Percentiles rank a stretch among this genome's conserved stretches.
phyloP scores from a whole-genome alignment of 2,888 invertebrate species.

The Drosophila mayaguana region DNA sequence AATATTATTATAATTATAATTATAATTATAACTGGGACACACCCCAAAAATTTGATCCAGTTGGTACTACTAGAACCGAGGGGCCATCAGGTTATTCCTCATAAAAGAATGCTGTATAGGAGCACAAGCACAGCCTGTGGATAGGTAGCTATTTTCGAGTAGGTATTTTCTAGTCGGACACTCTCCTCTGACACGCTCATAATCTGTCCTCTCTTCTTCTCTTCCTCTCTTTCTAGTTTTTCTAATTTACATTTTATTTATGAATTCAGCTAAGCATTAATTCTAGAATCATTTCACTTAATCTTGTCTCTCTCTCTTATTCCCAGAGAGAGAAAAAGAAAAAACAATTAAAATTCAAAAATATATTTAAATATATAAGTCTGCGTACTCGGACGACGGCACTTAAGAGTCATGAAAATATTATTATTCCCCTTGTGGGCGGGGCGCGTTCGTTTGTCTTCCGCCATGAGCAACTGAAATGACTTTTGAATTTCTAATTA shows the following conservation, averaged over 20 bases:
- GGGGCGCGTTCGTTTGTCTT: not conserved
- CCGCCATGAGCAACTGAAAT: slow-evolving; percentile 29
- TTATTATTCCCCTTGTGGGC: slow-evolving; percentile 39
- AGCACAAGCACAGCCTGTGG: not conserved
- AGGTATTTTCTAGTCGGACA: not conserved
- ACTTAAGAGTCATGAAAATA: slow-evolving; percentile 68
- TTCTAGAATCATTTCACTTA: not conserved
- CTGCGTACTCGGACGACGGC: slow-evolving; percentile 22
- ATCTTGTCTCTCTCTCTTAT: too few relatives aligned
- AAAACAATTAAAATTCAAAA: slow-evolving; percentile 39
- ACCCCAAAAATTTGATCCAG: not conserved
- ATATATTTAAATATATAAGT: slow-evolving; percentile 51
- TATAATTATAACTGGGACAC: too few relatives aligned
- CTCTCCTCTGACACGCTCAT: not conserved
- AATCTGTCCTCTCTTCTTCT: not conserved
- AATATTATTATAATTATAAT: too few relatives aligned
- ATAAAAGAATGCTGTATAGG: too few relatives aligned
- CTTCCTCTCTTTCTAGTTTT: not conserved
- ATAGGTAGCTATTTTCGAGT: not conserved
- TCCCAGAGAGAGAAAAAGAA: not conserved
- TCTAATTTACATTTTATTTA: slow-evolving; percentile 5
- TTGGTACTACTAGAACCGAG: not conserved
- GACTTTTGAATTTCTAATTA: slow-evolving; percentile 62
- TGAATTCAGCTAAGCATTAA: slow-evolving; percentile 1
- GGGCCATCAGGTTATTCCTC: not conserved